A percentile compares a stretch with the other conserved stretches of the same genome.
These are phyloP conservation scores for Hirtodrosophila confusa DNA, from an alignment of 2,888 invertebrate genomes.

Conservation along the genomic window DNA sequence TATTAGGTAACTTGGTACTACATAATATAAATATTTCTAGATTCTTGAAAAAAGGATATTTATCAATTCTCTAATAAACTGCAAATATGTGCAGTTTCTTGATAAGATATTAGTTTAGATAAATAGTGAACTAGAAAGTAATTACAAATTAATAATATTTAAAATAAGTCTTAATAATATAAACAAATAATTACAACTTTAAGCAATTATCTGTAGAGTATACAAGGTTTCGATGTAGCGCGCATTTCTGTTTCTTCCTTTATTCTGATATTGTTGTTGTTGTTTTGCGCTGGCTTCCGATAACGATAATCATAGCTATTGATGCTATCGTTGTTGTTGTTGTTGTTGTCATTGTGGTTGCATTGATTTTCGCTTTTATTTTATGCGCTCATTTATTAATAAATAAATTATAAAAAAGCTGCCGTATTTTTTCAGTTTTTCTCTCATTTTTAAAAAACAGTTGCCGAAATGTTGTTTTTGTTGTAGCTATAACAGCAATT, in stretches of 20 bases:
- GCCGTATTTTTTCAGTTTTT: slow-evolving; percentile 25
- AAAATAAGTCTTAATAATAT: no score
- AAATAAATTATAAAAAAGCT: slow-evolving; percentile 47
- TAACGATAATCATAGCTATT: slow-evolving; percentile 53
- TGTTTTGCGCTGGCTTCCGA: slow-evolving; percentile 47
- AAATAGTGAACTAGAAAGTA: no score
- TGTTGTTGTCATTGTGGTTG: slow-evolving; percentile 32
- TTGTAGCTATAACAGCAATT: slow-evolving; percentile 69
- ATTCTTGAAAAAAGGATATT: no score
- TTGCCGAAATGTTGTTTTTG: slow-evolving; percentile 27
- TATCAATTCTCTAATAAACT: no score
- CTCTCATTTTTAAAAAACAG: slow-evolving; percentile 12
- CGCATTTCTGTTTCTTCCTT: background rate
- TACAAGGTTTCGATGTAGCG: background rate
- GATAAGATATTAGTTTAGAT: no score
- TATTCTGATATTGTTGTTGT: slow-evolving; percentile 22
- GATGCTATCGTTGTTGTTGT: slow-evolving; percentile 5
- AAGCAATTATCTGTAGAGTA: background rate
- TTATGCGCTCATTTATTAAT: slow-evolving; percentile 45
- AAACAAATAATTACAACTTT: no score
- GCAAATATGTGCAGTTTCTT: no score
- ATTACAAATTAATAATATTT: no score
- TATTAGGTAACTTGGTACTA: no score
- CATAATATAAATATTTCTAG: no score
- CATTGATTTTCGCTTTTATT: slow-evolving; percentile 69